Evolutionary conservation across 2,797 vertebrate species (phyloP), one percentile per base, ranked within the genome.

Genomic region (Florisuga fusca): DNA sequence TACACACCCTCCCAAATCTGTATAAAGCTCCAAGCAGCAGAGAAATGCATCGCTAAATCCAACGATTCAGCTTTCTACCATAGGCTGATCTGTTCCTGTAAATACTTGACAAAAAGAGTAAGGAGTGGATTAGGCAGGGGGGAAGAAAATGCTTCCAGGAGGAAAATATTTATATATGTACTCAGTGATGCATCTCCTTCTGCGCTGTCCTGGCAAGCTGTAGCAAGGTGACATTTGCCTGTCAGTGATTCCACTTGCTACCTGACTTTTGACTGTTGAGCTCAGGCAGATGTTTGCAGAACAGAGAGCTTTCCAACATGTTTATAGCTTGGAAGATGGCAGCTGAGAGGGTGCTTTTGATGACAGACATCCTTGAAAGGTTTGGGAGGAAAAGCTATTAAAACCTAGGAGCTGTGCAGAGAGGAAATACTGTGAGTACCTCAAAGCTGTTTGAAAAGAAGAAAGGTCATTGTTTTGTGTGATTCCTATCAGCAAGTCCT

Each of bases 301-400:
- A 51, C 4, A 38, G 57, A 38, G 63, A 81, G 41, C 2, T 67
- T 45, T 94, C 88, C 58, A 29, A 45, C 27, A 17, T 1, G 7
- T 68, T 74, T 79, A 79, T 29, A 88, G 68, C 45, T 87, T 29
- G 87, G 84, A 74, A 86, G 66, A 64, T 55, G 78, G 93, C 74
- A 94, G 73, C 83, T 91, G 91, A 92, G 93, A 88, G 89, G 89
- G 72, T 69, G 89, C 76, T 19, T 81, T 87, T 92, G 84, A 76
- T 92, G 87, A 85, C 89, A 96, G 93, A 92, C 87, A 92, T 84
- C 79, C 62, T 84, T 74, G 72, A 54, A 87, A 87, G 67, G 77
- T 67, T 89, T 94, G 87, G 84, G 87, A 94, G 87, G 58, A 84
- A 79, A 76, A 90, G 78, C 41, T 89, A 79, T 89, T 94, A 54